Conservation (phyloP, 2,888 invertebrate species). For the Polydrusus cervinus region DNA sequence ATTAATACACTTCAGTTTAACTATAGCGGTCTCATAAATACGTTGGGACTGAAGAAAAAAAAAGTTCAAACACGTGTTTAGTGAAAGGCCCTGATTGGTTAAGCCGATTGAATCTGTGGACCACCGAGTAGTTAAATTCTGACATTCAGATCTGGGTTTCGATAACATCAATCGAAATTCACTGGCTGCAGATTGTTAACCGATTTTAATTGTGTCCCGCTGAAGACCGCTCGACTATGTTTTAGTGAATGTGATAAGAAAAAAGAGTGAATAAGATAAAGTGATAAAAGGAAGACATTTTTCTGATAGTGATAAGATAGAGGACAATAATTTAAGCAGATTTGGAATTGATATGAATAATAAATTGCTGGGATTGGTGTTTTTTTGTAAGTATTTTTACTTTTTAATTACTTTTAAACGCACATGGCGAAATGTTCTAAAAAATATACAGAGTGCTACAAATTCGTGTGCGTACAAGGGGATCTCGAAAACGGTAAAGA, state of each 20-base stretch:
- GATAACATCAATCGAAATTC: constrained; percentile 40
- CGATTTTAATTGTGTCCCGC: constrained; percentile 14
- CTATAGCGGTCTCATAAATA: constrained; percentile 27
- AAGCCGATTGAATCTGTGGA: constrained; percentile 28
- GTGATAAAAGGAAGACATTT: background rate
- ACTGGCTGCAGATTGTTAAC: constrained; percentile 21
- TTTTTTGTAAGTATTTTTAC: constrained; percentile 39
- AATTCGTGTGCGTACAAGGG: too few species aligned
- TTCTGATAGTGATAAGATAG: constrained; percentile 24
- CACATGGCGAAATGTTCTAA: too few species aligned
- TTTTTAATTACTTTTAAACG: background rate
- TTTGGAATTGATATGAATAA: constrained; percentile 41
- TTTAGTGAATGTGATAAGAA: constrained; percentile 14
- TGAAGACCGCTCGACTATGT: background rate
- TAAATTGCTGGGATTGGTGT: constrained; percentile 29
- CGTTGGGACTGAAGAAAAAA: constrained; percentile 23
- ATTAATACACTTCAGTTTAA: constrained; percentile 31
- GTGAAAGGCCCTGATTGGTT: constrained; percentile 3
- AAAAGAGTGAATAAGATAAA: background rate
- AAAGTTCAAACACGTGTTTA: constrained; percentile 15
- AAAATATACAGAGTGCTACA: too few species aligned
- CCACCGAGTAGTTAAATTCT: constrained; percentile 41
- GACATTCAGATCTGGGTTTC: constrained; percentile 31
- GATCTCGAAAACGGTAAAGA: too few species aligned
- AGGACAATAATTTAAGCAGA: background rate